Base-by-base conservation (phyloP, 2,797 vertebrate species). In the Zalophus californianus region DNA sequence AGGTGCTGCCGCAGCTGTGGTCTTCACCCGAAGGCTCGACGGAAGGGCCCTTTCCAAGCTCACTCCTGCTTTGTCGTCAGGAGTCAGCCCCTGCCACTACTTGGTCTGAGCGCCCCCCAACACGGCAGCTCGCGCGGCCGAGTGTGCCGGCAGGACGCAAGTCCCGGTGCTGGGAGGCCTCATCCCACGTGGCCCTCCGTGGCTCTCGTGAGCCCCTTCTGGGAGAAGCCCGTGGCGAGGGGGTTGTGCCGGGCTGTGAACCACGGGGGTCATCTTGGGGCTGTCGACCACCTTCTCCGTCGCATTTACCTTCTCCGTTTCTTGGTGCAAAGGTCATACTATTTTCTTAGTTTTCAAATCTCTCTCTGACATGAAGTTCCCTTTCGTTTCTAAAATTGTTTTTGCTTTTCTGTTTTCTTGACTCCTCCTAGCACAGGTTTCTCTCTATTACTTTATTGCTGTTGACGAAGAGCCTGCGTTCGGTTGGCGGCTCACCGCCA, bases 221-320 rank as follows among this genome's bases (percentile, higher is more conserved):
- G 50, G 3, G 50, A 52, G 50, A 52, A 52, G 50, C 44, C 50
- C 15, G 3, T 52, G 12, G 77, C 23, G n/a, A 41, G n/a, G 16
- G 2, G 27, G 4, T 16, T 0, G 23, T 16, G 12, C 1, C 0
- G 1, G 23, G 72, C 13, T 14, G 48, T 32, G 66, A 11, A 16
- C 35, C 14, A 0, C 0, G 23, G 48, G 23, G 23, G 64, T 35
- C 90, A 4, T 5, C 32, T 5, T 4, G 7, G 35, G 29, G 66
- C 66, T 8, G 12, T 20, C 32, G 5, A 0, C 18, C 13, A 1
- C 29, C 0, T 12, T 7, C 0, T 35, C 64, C 29, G 0, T 1
- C 0, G n/a, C 20, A 21, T n/a, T 21, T 16, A 18, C 4, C 4
- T 32, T 2, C 5, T 38, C 27, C 3, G 13, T n/a, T 64, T 52